Conservation (phyloP, 1,140 invertebrate species). For the Eupristina koningsbergeri region DNA sequence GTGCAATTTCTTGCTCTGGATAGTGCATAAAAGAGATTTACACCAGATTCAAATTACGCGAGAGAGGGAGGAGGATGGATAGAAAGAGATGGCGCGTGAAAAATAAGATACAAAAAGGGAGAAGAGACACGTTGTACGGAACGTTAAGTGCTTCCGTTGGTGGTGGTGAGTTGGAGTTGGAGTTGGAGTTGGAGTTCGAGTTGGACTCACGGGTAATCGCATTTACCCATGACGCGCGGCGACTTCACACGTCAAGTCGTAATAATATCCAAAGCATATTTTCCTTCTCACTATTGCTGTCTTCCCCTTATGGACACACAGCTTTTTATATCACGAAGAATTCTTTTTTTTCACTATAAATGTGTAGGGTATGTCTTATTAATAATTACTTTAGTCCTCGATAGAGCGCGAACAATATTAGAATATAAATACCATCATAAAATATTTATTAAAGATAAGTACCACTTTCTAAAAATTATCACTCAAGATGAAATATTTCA, state of each 20-base stretch:
- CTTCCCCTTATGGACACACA: background rate
- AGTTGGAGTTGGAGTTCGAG: conserved; percentile 16
- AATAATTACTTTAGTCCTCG: too few species aligned
- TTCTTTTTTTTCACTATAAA: conserved; percentile 3
- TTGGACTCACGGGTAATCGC: conserved; percentile 48
- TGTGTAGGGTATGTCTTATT: too few species aligned
- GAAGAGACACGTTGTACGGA: conserved; percentile 28
- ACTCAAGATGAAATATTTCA: too few species aligned
- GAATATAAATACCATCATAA: too few species aligned
- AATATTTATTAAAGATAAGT: too few species aligned
- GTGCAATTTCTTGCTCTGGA: conserved; percentile 56
- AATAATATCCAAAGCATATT: conserved; percentile 45
- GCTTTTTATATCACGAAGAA: conserved; percentile 17
- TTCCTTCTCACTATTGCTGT: background rate
- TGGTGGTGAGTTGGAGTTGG: too few species aligned
- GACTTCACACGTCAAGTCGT: conserved; percentile 12
- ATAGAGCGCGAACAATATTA: too few species aligned
- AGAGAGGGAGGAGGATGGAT: background rate
- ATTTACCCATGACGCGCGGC: conserved; percentile 44
- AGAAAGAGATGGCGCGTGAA: background rate
- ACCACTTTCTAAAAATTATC: too few species aligned
- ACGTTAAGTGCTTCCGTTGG: conserved; percentile 48
- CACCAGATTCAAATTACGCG: conserved; percentile 48
- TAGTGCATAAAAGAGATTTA: conserved; percentile 60
- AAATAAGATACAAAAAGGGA: background rate